These are phyloP conservation scores for Pheosia tremula DNA, from an alignment of 2,888 invertebrate genomes.

Conservation along the genomic window DNA sequence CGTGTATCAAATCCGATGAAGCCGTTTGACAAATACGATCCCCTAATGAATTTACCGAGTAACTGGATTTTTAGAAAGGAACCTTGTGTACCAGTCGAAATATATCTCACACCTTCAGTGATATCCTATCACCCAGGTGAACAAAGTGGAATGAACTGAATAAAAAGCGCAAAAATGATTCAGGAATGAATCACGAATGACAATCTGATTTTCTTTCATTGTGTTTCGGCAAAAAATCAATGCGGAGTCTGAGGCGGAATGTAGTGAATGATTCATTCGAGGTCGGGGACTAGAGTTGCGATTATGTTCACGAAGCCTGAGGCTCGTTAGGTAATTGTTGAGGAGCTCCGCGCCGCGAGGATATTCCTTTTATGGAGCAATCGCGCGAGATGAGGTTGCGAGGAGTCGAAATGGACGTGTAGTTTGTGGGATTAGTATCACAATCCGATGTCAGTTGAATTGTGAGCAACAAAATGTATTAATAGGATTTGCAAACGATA, in stretches of 20 bases:
- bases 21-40: neutral
- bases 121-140: neutral
- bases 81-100: neutral
- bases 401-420: conserved; percentile 22
- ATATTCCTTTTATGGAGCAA: conserved; percentile 46
- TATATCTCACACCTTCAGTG: conserved; percentile 13
- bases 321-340: conserved; percentile 25
- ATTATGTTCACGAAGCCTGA: conserved; percentile 15
- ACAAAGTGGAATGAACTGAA: conserved; percentile 11
- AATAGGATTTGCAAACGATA: no score
- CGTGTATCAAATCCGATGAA: neutral
- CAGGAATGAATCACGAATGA: conserved; percentile 31
- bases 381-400: conserved; percentile 27
- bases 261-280: conserved; percentile 26
- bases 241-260: conserved; percentile 13
- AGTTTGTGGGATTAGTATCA: conserved; percentile 21
- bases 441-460: neutral
- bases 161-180: conserved; percentile 9
- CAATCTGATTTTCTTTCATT: conserved; percentile 26
- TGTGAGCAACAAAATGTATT: no score
- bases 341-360: conserved; percentile 22
- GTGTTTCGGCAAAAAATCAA: conserved; percentile 24
- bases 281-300: conserved; percentile 18
- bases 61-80: neutral
- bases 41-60: neutral